phyloP scores from a whole-genome alignment of 1,140 invertebrate species.

The Mylabris phalerata region DNA sequence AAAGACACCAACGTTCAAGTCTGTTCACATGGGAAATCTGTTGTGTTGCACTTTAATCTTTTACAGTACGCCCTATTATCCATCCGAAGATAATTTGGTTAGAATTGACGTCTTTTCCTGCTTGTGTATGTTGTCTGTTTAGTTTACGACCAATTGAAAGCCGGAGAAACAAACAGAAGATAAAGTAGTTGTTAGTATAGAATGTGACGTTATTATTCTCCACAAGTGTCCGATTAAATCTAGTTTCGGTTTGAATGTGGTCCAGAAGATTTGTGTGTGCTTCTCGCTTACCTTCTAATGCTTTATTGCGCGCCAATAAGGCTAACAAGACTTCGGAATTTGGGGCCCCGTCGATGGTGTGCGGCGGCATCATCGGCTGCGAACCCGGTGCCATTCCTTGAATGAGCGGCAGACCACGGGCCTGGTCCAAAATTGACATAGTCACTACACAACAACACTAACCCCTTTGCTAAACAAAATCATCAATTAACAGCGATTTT shows the following conservation, averaged over 20 bases:
- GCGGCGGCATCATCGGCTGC: constrained; percentile 35
- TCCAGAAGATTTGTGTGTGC: too few species aligned
- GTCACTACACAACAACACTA: constrained; percentile 38
- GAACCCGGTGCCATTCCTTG: constrained; percentile 36
- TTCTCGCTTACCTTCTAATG: constrained; percentile 64
- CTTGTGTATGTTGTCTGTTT: background rate
- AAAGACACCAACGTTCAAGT: background rate
- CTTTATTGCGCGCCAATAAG: constrained; percentile 76
- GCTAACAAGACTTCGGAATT: constrained; percentile 78
- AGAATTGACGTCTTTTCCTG: constrained; percentile 18
- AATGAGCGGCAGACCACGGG: constrained; percentile 35
- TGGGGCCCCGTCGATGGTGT: constrained; percentile 47
- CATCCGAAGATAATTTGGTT: constrained; percentile 16
- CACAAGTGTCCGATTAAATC: constrained; percentile 1
- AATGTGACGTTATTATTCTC: too few species aligned
- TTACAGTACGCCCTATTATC: background rate
- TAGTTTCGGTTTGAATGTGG: background rate
- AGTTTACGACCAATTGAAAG: too few species aligned
- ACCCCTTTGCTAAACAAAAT: too few species aligned
- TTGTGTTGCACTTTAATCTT: constrained; percentile 4
- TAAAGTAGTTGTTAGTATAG: too few species aligned
- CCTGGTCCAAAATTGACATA: constrained; percentile 45
- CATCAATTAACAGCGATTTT: background rate
- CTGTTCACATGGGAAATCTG: constrained; percentile 25
- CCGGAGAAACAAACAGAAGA: too few species aligned